phyloP scores from a whole-genome alignment of 2,797 vertebrate species.

The Phalloptychus januarius region DNA sequence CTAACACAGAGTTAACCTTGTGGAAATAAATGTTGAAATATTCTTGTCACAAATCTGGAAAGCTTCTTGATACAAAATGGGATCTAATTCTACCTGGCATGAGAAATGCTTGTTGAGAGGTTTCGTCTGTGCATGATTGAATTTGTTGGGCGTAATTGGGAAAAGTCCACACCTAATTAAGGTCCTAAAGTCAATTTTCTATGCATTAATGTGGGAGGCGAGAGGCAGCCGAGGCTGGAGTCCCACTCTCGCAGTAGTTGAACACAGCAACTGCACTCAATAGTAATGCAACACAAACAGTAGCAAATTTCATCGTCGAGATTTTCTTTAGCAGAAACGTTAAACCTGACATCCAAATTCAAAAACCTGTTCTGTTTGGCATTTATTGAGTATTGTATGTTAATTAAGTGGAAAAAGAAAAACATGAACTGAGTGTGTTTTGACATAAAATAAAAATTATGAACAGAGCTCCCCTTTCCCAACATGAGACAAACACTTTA shows the following conservation, averaged over 20 bases:
- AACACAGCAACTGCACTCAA: neutral
- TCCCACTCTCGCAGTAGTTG: neutral
- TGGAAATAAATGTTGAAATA: neutral
- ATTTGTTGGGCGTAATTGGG: neutral
- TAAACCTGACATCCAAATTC: neutral
- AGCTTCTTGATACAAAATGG: neutral
- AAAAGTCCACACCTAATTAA: slow-evolving; percentile 7
- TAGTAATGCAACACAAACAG: neutral
- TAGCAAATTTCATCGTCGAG: neutral
- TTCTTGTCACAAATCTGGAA: neutral
- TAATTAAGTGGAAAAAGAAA: neutral
- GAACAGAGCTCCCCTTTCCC: neutral
- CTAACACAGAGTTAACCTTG: neutral
- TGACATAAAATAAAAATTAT: neutral
- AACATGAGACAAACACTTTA: neutral
- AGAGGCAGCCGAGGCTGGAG: neutral
- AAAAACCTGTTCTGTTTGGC: neutral
- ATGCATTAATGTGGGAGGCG: slow-evolving; percentile 8
- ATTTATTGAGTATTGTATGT: neutral
- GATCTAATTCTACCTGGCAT: neutral
- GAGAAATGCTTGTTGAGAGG: slow-evolving; percentile 19
- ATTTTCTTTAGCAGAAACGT: neutral
- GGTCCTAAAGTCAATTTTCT: slow-evolving; percentile 10
- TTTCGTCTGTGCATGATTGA: slow-evolving; percentile 14
- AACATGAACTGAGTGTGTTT: neutral